Conservation (phyloP, 2,797 vertebrate species). For the Pseudomugil tenellus region DNA sequence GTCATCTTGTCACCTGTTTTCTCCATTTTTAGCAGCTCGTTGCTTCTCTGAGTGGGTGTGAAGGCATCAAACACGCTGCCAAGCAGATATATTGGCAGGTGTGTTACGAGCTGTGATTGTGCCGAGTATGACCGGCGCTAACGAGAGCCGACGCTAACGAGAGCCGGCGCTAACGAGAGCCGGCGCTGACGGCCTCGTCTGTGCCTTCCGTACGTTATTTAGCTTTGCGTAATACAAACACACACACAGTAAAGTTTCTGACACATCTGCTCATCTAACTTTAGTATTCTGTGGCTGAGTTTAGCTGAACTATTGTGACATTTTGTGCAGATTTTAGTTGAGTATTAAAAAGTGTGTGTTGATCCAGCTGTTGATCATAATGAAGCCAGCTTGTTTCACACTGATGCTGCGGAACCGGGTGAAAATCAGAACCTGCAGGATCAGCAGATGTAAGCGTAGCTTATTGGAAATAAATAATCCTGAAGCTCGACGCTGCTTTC, state of each 20-base stretch:
- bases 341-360: not conserved
- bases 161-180: constrained; percentile 34
- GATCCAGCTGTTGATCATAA: not conserved
- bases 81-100: constrained; percentile 19
- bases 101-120: constrained; percentile 25
- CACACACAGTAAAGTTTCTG: not conserved
- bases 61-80: constrained; percentile 6
- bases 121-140: constrained; percentile 30
- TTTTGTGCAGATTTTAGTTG: not conserved
- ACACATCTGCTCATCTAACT: not conserved
- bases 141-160: constrained; percentile 41
- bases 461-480: not conserved
- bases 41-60: constrained; percentile 43
- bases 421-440: no score
- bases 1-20: constrained; percentile 29
- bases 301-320: not conserved
- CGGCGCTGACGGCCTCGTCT: constrained; percentile 33
- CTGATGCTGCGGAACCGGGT: not conserved
- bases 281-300: not conserved
- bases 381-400: not conserved
- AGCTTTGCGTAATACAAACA: not conserved
- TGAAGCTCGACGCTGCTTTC: not conserved
- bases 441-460: not conserved
- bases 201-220: constrained; percentile 21
- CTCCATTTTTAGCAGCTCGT: constrained; percentile 25